phyloP scores from a whole-genome alignment of 2,797 vertebrate genomes.

The Alcedo quadribrachys region DNA sequence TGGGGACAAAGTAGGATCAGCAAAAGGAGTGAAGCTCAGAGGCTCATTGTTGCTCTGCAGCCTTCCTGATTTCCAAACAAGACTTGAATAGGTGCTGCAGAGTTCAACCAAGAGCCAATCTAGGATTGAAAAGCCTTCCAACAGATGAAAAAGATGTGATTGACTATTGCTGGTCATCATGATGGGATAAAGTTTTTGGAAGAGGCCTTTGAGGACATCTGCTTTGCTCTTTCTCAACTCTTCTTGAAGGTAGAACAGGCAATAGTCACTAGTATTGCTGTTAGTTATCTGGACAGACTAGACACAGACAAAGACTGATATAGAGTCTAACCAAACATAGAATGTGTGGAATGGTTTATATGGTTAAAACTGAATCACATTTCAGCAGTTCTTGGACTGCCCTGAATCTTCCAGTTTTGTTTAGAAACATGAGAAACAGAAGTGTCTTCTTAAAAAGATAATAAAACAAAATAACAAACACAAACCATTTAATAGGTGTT shows the following conservation, averaged over 20 bases:
- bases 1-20: neutral
- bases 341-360: neutral
- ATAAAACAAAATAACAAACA: neutral
- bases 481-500: neutral
- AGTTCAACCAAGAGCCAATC: neutral
- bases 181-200: rapidly evolving
- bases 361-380: neutral
- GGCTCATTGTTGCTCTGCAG: neutral
- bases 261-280: neutral
- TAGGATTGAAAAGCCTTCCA: neutral
- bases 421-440: neutral
- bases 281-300: neutral
- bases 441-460: neutral
- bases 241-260: neutral
- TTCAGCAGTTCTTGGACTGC: neutral
- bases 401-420: neutral
- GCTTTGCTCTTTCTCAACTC: neutral
- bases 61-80: neutral
- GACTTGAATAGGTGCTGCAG: neutral
- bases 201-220: neutral
- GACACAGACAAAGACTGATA: neutral
- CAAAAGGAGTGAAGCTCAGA: neutral
- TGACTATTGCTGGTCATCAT: rapidly evolving
- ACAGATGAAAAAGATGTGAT: neutral
- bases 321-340: neutral